A percentile compares a stretch with the other conserved stretches of the same genome.
Conservation (phyloP, 2,113 vertebrate species). For the Lycocorax pyrrhopterus region DNA sequence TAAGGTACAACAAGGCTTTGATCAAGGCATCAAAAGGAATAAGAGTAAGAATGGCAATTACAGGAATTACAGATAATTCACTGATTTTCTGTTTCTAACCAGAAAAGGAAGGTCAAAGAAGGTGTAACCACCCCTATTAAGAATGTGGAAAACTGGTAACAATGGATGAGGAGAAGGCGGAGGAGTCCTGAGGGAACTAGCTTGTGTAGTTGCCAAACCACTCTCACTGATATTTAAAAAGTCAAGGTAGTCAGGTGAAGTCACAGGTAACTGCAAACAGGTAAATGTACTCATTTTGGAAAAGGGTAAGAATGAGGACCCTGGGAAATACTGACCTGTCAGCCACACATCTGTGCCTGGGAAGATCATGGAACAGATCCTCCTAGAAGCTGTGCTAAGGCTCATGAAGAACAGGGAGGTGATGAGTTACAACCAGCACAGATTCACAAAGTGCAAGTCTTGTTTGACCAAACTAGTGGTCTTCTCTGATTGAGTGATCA, state of each 20-base stretch:
- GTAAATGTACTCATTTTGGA: background rate
- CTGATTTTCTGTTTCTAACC: background rate
- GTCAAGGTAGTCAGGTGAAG: background rate
- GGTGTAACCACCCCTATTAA: background rate
- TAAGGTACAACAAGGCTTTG: background rate
- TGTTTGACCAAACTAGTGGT: background rate
- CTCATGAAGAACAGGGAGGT: background rate
- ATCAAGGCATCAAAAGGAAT: background rate
- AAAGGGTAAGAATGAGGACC: background rate
- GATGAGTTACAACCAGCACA: background rate
- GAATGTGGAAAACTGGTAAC: background rate
- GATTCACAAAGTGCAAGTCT: background rate
- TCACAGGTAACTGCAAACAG: background rate
- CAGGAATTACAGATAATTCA: background rate
- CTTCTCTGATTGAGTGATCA: background rate
- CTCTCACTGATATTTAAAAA: background rate
- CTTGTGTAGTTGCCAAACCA: background rate
- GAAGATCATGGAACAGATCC: background rate
- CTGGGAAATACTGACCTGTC: background rate
- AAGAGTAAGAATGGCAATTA: background rate
- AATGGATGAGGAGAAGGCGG: background rate
- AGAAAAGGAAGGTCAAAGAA: background rate
- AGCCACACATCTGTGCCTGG: background rate
- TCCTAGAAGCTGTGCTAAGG: background rate
- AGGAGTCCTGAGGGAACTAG: background rate